Base-by-base conservation (phyloP, 2,888 invertebrate genomes). In the Ctenicera cuprea region DNA sequence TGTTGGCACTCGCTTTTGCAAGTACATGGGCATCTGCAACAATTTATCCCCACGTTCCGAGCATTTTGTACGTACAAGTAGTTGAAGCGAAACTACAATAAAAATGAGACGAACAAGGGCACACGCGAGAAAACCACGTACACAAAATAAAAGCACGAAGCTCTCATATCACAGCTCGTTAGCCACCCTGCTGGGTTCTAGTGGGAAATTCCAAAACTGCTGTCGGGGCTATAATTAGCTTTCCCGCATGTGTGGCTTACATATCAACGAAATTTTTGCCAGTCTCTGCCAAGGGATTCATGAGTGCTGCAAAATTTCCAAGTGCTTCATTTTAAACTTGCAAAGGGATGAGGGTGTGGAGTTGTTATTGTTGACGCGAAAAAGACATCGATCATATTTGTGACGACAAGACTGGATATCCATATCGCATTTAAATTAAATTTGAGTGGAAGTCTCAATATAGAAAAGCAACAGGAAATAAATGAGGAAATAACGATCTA, bases 141-240 rank as follows among this genome's bases (percentile, higher is more conserved):
- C 37, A 70, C 66, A 74, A 74, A 66, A 74, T 70, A 70, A 74
- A 66, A 74, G 70, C 64, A 69, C 69, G 61, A 69, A 74, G 59
- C 61, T 74, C 70, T 74, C 74, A 65, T 70, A 74, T 70, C 74
- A 74, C 70, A 70, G 74, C 74, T 74, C 70, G 74, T 74, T 77
- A 76, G 70, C 68, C 59, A 63, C 72, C 74, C 74, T 68, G 67
- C 73, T 66, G 73, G 69, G 68, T 71, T 75, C 74, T 75, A 72
- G 73, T 75, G 77, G 76, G 70, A 76, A 76, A 77, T 77, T 77
- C 73, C 75, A 71, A 62, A 77, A 77, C 76, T 76, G 78, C 77
- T 77, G 79, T 77, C 76, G 76, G 73, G 77, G 77, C 75, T 72
- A 73, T 79, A 79, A 79, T 79, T 79, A 78, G 76, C 76, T 79